Conservation (phyloP, 2,113 vertebrate species). For the Scartelaos histophorus region DNA sequence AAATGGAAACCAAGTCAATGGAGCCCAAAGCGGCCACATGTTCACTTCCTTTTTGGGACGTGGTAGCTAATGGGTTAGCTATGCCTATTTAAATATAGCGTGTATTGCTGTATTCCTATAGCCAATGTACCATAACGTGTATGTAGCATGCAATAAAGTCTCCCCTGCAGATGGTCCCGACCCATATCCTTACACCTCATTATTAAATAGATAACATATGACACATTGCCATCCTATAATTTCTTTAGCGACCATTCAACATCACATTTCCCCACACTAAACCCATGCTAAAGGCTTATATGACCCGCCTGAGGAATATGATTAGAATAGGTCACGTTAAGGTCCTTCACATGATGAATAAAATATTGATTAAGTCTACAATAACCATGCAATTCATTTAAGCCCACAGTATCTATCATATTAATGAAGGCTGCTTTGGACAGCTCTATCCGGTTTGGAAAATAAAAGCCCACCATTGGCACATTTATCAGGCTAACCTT, state of each 20-base stretch:
- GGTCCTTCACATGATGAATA: neutral
- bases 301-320: conserved; percentile 2
- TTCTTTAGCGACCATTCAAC: neutral
- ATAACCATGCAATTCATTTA: conserved; percentile 10
- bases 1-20: too few species aligned
- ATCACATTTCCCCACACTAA: neutral
- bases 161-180: conserved; percentile 38
- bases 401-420: neutral
- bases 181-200: neutral
- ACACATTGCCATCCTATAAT: neutral
- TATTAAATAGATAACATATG: conserved; percentile 1
- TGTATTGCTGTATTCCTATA: too few species aligned
- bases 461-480: conserved; percentile 35
- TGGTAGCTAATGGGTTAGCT: too few species aligned
- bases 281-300: conserved; percentile 2
- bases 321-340: conserved; percentile 1
- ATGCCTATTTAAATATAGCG: too few species aligned
- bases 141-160: neutral
- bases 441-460: conserved; percentile 25
- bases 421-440: conserved; percentile 18
- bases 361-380: conserved; percentile 11
- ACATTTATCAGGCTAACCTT: conserved; percentile 54
- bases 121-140: too few species aligned
- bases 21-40: too few species aligned
- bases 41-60: too few species aligned